Percentiles rank a stretch among this genome's conserved stretches.
Conservation (phyloP, 30 jellyfish, hydroid and myxozoan species). For the Aurelia aurita complex sp. Pacific region DNA sequence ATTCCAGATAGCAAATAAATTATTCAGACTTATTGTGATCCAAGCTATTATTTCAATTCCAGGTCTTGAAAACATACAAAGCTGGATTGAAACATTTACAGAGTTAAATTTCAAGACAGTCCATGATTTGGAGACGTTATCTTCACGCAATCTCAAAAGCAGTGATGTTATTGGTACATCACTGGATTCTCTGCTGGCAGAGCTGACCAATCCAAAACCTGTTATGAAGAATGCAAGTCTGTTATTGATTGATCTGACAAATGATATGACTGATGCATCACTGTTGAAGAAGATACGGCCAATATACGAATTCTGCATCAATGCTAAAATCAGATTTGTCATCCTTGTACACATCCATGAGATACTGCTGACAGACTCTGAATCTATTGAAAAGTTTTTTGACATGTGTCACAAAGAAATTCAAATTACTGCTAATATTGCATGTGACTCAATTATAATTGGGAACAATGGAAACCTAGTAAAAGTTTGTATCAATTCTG, state of each 20-base stretch:
- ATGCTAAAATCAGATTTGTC: constrained; percentile 10
- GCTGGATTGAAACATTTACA: too few species aligned
- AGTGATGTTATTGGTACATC: too few species aligned
- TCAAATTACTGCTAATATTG: constrained; percentile 1
- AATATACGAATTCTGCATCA: background rate
- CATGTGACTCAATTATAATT: constrained; percentile 27
- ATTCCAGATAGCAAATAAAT: too few species aligned
- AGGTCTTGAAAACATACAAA: too few species aligned
- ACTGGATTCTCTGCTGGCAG: constrained; percentile 3
- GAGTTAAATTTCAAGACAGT: too few species aligned
- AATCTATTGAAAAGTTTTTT: background rate
- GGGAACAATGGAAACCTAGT: constrained; percentile 26
- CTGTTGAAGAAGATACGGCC: background rate
- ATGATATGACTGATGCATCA: background rate
- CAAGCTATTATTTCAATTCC: too few species aligned
- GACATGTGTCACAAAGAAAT: background rate
- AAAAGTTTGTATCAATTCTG: background rate
- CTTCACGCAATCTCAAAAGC: too few species aligned
- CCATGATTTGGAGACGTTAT: too few species aligned
- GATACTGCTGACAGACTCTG: background rate
- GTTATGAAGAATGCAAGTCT: background rate
- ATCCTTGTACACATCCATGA: background rate
- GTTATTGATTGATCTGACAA: constrained; percentile 14
- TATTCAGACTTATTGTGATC: too few species aligned
- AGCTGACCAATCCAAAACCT: too few species aligned